These are phyloP conservation scores for Synanthedon tipuliformis DNA, from an alignment of 2,888 invertebrate genomes.

Conservation along the genomic window DNA sequence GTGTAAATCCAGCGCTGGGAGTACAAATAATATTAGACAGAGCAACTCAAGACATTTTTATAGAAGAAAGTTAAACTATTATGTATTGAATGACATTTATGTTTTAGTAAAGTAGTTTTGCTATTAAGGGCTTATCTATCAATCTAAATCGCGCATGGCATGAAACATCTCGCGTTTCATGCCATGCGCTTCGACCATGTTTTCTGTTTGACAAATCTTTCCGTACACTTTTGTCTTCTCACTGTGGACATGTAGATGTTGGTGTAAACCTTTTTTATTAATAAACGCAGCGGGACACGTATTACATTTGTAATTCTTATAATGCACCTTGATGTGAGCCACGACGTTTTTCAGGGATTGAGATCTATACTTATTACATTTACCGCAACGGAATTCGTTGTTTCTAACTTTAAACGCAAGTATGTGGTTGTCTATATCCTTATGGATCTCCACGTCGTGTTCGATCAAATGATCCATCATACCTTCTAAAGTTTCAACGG, in stretches of 20 bases:
- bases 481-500: neutral
- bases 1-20: too few species aligned
- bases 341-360: neutral
- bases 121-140: too few species aligned
- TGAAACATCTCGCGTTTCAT: neutral
- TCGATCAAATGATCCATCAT: neutral
- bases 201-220: neutral
- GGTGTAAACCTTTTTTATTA: neutral
- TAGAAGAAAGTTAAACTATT: too few species aligned
- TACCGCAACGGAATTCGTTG: neutral
- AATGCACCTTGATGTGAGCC: neutral
- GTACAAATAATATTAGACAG: too few species aligned
- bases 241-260: neutral
- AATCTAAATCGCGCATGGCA: too few species aligned
- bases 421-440: neutral
- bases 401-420: neutral
- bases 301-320: neutral
- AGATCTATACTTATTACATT: neutral
- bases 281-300: neutral
- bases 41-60: too few species aligned
- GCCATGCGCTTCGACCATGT: neutral
- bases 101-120: too few species aligned
- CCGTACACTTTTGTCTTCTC: neutral
- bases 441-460: neutral
- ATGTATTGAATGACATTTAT: too few species aligned